These are phyloP conservation scores for Dermochelys coriacea DNA, from an alignment of 2,797 vertebrate genomes.

Conservation along the genomic window DNA sequence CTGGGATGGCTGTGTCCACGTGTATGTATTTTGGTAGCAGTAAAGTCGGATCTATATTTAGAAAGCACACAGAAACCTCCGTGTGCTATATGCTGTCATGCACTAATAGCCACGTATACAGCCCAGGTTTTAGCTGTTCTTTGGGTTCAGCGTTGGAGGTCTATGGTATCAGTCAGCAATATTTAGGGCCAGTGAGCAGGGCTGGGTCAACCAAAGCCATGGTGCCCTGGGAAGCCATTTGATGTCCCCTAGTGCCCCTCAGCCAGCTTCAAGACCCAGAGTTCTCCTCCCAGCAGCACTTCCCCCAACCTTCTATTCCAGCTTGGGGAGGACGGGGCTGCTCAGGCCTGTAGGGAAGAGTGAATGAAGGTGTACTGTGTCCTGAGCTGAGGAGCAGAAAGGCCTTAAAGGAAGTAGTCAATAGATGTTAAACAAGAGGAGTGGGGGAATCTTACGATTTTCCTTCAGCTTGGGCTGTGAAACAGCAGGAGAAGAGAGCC, in stretches of 20 bases:
- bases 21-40: background rate
- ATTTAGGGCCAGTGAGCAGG: background rate
- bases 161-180: background rate
- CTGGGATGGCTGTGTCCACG: background rate
- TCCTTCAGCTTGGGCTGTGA: background rate
- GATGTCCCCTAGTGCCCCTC: background rate
- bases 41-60: background rate
- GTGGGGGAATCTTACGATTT: fast-evolving
- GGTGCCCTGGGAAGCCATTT: background rate
- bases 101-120: background rate
- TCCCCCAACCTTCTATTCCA: background rate
- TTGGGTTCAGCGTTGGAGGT: background rate
- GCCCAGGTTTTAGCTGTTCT: background rate
- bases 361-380: background rate
- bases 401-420: fast-evolving
- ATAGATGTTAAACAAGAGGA: background rate
- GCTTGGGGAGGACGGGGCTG: background rate
- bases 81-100: background rate
- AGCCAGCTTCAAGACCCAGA: background rate
- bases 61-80: background rate
- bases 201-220: background rate
- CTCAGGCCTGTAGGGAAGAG: fast-evolving
- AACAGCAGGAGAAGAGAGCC: background rate
- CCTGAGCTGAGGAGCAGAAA: background rate
- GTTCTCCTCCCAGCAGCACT: background rate